Conservation (phyloP, 1,140 invertebrate genomes). For the Bathynomus jamesi region DNA sequence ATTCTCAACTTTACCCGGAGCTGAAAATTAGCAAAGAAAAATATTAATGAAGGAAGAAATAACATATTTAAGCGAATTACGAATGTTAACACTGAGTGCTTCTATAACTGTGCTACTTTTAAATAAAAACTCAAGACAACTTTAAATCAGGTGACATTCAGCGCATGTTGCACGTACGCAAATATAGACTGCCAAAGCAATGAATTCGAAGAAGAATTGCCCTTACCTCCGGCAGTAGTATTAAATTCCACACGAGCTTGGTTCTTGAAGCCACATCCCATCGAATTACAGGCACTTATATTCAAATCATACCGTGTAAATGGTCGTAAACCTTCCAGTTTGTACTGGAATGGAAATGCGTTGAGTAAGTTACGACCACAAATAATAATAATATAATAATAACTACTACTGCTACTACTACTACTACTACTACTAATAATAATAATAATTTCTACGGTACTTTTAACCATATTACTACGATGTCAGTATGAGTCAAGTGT, state of each 20-base stretch:
- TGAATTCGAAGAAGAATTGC: background rate
- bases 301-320: background rate
- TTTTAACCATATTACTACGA: no score
- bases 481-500: no score
- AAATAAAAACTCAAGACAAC: background rate
- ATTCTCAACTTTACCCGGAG: background rate
- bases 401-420: no score
- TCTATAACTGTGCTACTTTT: no score
- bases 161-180: background rate
- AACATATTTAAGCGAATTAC: background rate
- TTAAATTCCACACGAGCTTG: background rate
- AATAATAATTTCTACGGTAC: no score
- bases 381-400: no score
- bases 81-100: background rate
- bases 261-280: background rate
- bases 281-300: background rate
- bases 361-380: no score
- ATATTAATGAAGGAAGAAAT: background rate
- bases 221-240: background rate
- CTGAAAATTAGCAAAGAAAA: background rate
- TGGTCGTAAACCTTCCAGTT: background rate
- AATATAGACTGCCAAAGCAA: background rate
- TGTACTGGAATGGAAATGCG: background rate
- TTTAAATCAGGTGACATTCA: no score
- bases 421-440: no score